These are phyloP conservation scores for Lepas anatifera DNA, from an alignment of 2,888 invertebrate species.

Conservation along the genomic window DNA sequence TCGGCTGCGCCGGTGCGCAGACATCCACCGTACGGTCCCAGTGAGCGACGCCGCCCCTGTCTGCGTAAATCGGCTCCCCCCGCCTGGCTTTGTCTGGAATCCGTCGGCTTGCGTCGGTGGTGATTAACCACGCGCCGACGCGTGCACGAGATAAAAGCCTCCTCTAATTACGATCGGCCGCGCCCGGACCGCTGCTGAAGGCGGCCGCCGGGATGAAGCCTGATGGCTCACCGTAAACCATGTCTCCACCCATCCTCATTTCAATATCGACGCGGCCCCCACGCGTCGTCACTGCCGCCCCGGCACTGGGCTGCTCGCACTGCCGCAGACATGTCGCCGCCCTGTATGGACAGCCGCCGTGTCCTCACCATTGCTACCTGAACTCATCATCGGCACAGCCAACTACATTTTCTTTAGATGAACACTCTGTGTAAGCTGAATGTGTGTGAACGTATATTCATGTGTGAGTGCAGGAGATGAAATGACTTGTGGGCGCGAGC, in stretches of 20 bases:
- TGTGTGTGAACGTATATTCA: too few relatives aligned
- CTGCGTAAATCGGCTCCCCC: not conserved
- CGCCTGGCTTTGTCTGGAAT: not conserved
- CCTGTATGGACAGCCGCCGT: too few relatives aligned
- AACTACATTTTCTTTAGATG: too few relatives aligned
- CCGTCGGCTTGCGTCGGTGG: too few relatives aligned
- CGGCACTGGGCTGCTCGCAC: too few relatives aligned
- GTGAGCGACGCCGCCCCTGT: not conserved
- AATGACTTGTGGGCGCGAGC: too few relatives aligned
- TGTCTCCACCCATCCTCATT: not conserved
- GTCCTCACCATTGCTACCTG: too few relatives aligned
- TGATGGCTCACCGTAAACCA: not conserved
- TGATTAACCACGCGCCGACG: not conserved
- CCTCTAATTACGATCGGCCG: not conserved
- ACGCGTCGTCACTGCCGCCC: not conserved
- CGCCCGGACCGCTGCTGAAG: not conserved
- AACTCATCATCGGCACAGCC: too few relatives aligned
- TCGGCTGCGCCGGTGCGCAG: not conserved
- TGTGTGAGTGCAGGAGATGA: too few relatives aligned
- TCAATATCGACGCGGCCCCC: not conserved
- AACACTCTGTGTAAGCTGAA: too few relatives aligned
- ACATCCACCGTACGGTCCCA: not conserved
- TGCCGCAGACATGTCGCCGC: too few relatives aligned
- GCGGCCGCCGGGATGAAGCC: not conserved
- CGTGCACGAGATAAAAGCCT: not conserved